Base-by-base conservation (phyloP, 2,113 vertebrate species). In the Alethe castanea region DNA sequence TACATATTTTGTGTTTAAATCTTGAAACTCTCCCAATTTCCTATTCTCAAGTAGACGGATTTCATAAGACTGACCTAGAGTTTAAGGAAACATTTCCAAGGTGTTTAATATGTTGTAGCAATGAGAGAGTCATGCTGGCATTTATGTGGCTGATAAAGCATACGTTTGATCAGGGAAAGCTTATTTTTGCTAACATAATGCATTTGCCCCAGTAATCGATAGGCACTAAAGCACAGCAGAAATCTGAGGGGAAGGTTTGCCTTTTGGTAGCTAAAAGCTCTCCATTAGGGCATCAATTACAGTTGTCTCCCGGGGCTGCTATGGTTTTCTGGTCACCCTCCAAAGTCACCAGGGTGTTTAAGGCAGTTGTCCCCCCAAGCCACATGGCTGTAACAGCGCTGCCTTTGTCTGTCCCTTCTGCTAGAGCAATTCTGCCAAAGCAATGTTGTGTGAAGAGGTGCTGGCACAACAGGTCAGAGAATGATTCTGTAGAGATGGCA, bases 21-120 rank as follows among this genome's bases (percentile, higher is more conserved):
- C 99, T 98, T 98, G 98, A 98, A 98, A 99, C 96, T 99, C 99
- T 98, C 98, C 98, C 97, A 99, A 98, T 98, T 99, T 99, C 98
- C 98, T 98, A 98, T 98, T 98, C 97, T 99, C 99, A 97, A 99
- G 98, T 96, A 99, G 98, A 97, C 98, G 98, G 97, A 99, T 99
- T 99, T 99, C 99, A 92, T 99, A 99, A 97, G 99, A 99, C 97
- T 99, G 99, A 98, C 99, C 99, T 99, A 97, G 88, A 83, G 81
- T 90, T 96, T 72, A 96, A 97, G 35, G 83, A 95, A 79, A 95
- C 94, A 97, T 94, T 96, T 96, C 97, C 94, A 97, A 97, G 97
- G 94, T 97, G 97, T 97, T 97, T 97, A 97, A 97, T 97, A 97
- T 10, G 95, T 97, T 97, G 97, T 96, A 97, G 97, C 97, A 97